A percentile compares a stretch with the other conserved stretches of the same genome.
phyloP scores from a whole-genome alignment of 2,797 vertebrate species.

The Enteromius thamalakanensis region DNA sequence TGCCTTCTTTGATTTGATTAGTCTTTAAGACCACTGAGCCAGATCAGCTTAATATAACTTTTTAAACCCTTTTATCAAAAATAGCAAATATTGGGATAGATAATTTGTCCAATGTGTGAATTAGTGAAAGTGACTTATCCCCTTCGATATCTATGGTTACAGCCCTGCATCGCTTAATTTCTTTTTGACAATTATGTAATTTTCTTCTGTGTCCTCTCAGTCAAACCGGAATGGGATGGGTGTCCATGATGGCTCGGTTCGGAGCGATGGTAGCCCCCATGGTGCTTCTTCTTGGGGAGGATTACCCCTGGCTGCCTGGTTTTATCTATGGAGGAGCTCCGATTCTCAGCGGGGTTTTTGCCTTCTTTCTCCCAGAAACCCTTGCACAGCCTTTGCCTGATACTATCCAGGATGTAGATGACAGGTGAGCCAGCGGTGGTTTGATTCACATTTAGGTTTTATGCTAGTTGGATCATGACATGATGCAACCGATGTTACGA shows the following conservation, averaged over 20 bases:
- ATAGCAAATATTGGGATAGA: not conserved
- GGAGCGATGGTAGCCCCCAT: slow-evolving; percentile 84
- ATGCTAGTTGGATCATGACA: not conserved
- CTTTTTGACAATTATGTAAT: not conserved
- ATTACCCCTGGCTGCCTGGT: slow-evolving; percentile 73
- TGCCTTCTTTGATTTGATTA: not conserved
- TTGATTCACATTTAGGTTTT: not conserved
- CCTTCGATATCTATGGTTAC: not conserved
- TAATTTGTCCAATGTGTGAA: not conserved
- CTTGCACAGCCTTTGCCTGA: slow-evolving; percentile 79
- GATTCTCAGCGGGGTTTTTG: slow-evolving; percentile 77
- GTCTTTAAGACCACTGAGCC: not conserved
- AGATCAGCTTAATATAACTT: not conserved
- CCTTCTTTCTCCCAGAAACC: slow-evolving; percentile 83
- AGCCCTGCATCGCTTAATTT: not conserved
- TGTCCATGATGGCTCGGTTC: slow-evolving; percentile 78
- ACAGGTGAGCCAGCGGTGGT: slow-evolving; percentile 71
- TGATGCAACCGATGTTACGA: not conserved
- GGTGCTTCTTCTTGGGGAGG: slow-evolving; percentile 76
- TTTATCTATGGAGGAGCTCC: slow-evolving; percentile 81
- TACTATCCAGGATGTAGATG: slow-evolving; percentile 84
- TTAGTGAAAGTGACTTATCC: not conserved
- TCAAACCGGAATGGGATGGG: slow-evolving; percentile 87
- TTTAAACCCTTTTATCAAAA: not conserved
- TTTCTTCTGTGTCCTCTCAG: slow-evolving; percentile 64